Conservation (phyloP, 2,113 vertebrate species). For the Tachysurus vachellii region DNA sequence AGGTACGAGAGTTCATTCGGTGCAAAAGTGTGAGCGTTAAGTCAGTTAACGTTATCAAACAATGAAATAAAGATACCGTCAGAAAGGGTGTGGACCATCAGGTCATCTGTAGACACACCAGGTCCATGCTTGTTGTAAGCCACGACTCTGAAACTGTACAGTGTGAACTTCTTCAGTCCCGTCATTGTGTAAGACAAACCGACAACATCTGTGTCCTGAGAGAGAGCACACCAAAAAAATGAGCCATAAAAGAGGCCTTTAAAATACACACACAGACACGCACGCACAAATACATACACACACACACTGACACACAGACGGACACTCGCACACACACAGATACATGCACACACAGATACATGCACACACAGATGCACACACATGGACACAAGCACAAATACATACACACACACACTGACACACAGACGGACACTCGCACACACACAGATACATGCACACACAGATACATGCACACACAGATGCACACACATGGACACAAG, state of each 20-base stretch:
- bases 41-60: not conserved
- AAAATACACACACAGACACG: not conserved
- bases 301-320: too few species aligned
- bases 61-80: conserved; percentile 74
- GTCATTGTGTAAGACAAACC: conserved; percentile 82
- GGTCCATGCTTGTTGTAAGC: conserved; percentile 95
- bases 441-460: too few species aligned
- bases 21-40: not conserved
- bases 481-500: too few species aligned
- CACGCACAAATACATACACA: too few species aligned
- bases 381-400: too few species aligned
- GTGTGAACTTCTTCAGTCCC: conserved; percentile 88
- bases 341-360: too few species aligned
- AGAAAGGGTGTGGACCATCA: conserved; percentile 82
- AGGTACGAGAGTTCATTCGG: not conserved
- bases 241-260: too few species aligned
- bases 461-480: too few species aligned
- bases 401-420: too few species aligned
- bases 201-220: conserved; percentile 84
- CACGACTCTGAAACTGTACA: conserved; percentile 93
- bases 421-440: too few species aligned
- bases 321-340: too few species aligned
- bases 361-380: too few species aligned
- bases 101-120: conserved; percentile 92
- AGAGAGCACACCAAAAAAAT: not conserved